phyloP scores from a whole-genome alignment of 2,113 vertebrate genomes.

The Chrysochloris asiatica region DNA sequence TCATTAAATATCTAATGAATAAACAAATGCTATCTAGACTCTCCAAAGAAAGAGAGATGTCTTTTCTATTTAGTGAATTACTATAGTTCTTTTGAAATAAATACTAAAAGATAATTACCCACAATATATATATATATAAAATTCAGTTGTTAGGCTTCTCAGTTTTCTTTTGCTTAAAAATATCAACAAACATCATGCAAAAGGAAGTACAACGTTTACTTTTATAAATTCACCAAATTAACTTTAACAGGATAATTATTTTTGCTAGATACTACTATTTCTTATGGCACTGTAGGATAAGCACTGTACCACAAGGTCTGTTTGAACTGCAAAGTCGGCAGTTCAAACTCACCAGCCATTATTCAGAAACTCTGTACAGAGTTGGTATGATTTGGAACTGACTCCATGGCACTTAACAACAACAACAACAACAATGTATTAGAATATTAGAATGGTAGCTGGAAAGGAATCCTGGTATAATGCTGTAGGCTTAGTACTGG shows the following conservation, averaged over 20 bases:
- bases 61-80: not conserved
- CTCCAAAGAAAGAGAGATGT: not conserved
- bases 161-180: slow-evolving; percentile 9
- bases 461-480: too few species aligned
- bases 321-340: too few species aligned
- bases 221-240: not conserved
- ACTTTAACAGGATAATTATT: not conserved
- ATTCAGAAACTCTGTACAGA: too few species aligned
- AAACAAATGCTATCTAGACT: not conserved
- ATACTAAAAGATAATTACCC: not conserved
- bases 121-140: too few species aligned
- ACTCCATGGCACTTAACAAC: too few species aligned
- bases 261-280: not conserved
- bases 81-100: not conserved
- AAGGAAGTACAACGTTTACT: not conserved
- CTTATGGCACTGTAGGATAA: not conserved
- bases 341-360: too few species aligned
- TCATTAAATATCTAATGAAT: not conserved
- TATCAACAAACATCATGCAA: not conserved
- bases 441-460: too few species aligned
- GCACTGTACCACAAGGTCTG: too few species aligned
- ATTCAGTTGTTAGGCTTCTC: not conserved
- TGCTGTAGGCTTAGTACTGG: too few species aligned
- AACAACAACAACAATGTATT: too few species aligned
- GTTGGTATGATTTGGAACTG: too few species aligned